phyloP scores from a whole-genome alignment of 2,113 vertebrate species.

The Sula dactylatra region DNA sequence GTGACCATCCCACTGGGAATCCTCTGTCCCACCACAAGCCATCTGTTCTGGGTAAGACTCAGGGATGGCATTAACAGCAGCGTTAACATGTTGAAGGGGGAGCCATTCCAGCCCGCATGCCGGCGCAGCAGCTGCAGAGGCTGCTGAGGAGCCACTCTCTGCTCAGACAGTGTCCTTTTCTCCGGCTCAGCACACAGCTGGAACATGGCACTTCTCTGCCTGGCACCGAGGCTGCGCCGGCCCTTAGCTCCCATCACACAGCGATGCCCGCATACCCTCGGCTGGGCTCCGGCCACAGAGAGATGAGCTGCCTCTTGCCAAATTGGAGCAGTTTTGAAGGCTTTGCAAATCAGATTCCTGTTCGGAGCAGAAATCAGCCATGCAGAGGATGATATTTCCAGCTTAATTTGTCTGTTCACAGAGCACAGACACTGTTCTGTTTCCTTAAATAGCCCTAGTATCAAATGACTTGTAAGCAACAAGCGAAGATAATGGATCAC shows the following conservation, averaged over 20 bases:
- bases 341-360: background rate
- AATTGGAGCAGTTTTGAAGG: background rate
- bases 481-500: background rate
- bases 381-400: background rate
- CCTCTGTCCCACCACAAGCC: background rate
- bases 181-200: background rate
- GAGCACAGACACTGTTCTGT: background rate
- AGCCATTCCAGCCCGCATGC: rapidly evolving
- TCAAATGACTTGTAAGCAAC: background rate
- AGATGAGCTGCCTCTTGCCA: background rate
- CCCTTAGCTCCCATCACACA: rapidly evolving
- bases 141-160: background rate
- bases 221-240: background rate
- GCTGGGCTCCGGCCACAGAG: background rate
- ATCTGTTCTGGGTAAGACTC: background rate
- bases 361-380: background rate
- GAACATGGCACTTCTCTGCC: background rate
- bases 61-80: background rate
- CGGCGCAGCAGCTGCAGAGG: background rate
- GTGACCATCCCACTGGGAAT: background rate
- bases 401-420: background rate
- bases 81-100: rapidly evolving
- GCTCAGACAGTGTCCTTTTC: background rate
- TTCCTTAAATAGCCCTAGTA: conserved; percentile 1
- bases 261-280: background rate